Evolutionary conservation across 2,888 invertebrate species (phyloP), one percentile per base, ranked within the genome.

Genomic region (Cancer borealis): DNA sequence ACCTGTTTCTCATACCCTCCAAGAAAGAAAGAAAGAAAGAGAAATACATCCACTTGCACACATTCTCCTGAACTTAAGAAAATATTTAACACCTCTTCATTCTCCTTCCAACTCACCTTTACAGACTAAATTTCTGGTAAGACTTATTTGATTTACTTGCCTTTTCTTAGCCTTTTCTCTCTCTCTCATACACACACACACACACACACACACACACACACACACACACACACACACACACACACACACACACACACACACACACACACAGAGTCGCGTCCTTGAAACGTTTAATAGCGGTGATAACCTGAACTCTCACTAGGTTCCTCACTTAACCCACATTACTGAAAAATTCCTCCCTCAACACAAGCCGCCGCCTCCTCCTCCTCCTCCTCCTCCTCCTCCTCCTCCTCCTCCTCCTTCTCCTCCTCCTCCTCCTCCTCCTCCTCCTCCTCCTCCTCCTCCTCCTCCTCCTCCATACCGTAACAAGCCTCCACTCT

Each of bases 141-240:
- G 54, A 54, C 8, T 54, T 54, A 54, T 14, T 4, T 17, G 60
- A 66, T 66, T 66, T 66, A 66, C 21, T 17, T 66, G 60, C 21
- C 60, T 66, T 21, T 66, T 66, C 60, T 66, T 66, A 66, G 17
- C 66, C 17, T 66, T 49, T 12, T 49, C 49, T 3, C 49, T 49
- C 49, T 49, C 49, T 49, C 49, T 3, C 49, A 66, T n/a, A 66
- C 66, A 66, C 66, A 66, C 66, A 66, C 66, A 66, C 66, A 66
- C 66, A 66, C 66, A 66, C 66, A 66, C 66, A 66, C 66, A 66
- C 66, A 66, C 66, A 66, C 66, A 66, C 66, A 66, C 66, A 66
- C 66, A 66, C 66, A 66, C 66, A 66, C 66, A 66, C 66, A 79
- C 79, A 79, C 79, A 79, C 79, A 79, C 79, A 79, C 79, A 79